Conservation (phyloP, 1,140 invertebrate genomes). For the Harpegnathos saltator region DNA sequence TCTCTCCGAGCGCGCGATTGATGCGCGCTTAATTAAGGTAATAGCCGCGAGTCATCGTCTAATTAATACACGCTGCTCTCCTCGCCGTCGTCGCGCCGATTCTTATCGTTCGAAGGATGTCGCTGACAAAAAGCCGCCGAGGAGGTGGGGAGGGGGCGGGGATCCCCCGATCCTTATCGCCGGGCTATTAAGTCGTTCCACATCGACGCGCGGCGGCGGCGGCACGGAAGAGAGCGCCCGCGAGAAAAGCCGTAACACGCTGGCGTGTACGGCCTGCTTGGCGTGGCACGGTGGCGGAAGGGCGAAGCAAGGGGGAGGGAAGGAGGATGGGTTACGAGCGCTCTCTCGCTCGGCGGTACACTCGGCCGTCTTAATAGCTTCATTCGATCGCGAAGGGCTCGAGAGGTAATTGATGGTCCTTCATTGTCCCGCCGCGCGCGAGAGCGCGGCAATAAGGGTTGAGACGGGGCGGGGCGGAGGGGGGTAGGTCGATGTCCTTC, state of each 20-base stretch:
- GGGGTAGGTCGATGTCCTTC: slow-evolving; percentile 11
- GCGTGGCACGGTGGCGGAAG: too few species aligned
- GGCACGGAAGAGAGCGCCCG: slow-evolving; percentile 21
- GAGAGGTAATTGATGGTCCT: slow-evolving; percentile 54
- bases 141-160: background rate
- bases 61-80: slow-evolving; percentile 21
- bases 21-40: slow-evolving; percentile 38
- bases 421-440: slow-evolving; percentile 41
- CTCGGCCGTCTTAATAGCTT: slow-evolving; percentile 53
- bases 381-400: slow-evolving; percentile 56
- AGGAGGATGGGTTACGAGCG: slow-evolving; percentile 29
- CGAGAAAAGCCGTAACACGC: slow-evolving; percentile 42
- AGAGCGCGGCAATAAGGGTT: background rate
- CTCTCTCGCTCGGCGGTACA: background rate
- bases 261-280: too few species aligned
- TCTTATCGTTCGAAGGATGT: slow-evolving; percentile 28
- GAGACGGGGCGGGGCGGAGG: background rate
- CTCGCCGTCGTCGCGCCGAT: background rate
- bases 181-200: slow-evolving; percentile 45
- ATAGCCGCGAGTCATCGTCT: slow-evolving; percentile 42
- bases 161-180: slow-evolving; percentile 30
- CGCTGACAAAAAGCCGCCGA: slow-evolving; percentile 16
- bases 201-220: background rate
- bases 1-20: slow-evolving; percentile 7
- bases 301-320: too few species aligned